Base-by-base conservation (phyloP, 2,113 vertebrate genomes). In the Oncorhynchus kisutch region DNA sequence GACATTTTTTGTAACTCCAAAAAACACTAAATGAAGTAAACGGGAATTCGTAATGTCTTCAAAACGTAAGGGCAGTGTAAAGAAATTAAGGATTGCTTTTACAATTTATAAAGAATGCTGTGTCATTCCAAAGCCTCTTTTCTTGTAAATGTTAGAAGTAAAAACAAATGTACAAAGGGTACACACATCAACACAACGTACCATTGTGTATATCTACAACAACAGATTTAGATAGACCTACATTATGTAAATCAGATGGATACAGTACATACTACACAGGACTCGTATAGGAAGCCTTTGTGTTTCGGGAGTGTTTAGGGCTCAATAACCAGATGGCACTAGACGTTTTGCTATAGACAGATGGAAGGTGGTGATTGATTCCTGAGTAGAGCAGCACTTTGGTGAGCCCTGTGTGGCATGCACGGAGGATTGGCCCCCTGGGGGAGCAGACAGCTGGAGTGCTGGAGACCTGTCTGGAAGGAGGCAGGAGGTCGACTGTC, bases 11-110 rank as follows among this genome's bases (percentile, higher is more conserved):
- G 27, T 68, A 3, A 68, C 31, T 25, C 27, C 31, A 18, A 71
- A 62, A 34, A 0, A 64, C 76, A 74, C 31, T 16, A 27, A 68
- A 82, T 49, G 0, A n/a, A 0, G 54, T 73, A 20, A 31, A n/a
- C 9, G 2, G 59, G 31, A 6, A 72, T 85, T 89, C 79, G 75
- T 88, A 86, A 75, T 16, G 64, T 84, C 88, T 81, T 76, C 71
- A 59, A 85, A 85, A 54, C 62, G 39, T 24, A 71, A 18, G 1
- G 76, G 74, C 20, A 68, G 24, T 85, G 48, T 74, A 81, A 71
- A 73, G 3, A 54, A 34, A 49, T 31, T 1, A 49, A 49, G 13
- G 67, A n/a, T 70, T 13, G 68, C 16, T 78, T 86, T 87, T 79
- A 66, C 82, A 75, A 78, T 80, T 71, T 71, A 85, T 76, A 82